phyloP scores from a whole-genome alignment of 2,113 vertebrate species.

The Brienomyrus longianalis region DNA sequence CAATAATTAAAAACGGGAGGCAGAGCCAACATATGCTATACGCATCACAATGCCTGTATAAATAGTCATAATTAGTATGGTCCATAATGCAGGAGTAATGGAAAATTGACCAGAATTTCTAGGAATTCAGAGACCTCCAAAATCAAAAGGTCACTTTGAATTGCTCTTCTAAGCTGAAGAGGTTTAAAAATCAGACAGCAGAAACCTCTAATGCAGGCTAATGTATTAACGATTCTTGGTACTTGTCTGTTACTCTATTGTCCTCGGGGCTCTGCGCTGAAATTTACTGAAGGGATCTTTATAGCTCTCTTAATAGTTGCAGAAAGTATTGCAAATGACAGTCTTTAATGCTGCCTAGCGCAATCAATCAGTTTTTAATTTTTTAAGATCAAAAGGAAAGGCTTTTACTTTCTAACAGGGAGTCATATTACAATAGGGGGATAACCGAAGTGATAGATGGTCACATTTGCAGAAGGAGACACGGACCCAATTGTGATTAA shows the following conservation, averaged over 20 bases:
- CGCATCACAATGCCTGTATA: background rate
- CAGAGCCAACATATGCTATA: background rate
- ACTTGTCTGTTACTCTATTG: slow-evolving; percentile 23
- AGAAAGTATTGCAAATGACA: slow-evolving; percentile 41
- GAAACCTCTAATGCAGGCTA: background rate
- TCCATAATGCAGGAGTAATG: background rate
- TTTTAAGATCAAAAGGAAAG: slow-evolving; percentile 36
- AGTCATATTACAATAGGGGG: slow-evolving; percentile 33
- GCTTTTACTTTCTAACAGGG: slow-evolving; percentile 34
- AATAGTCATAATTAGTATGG: background rate
- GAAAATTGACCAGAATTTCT: background rate
- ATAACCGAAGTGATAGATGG: slow-evolving; percentile 53
- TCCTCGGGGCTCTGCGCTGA: background rate
- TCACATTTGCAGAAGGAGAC: slow-evolving; percentile 47
- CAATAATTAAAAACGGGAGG: background rate
- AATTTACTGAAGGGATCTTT: slow-evolving; percentile 18
- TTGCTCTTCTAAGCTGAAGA: background rate
- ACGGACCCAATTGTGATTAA: slow-evolving; percentile 59
- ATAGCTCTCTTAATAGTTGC: slow-evolving; percentile 30
- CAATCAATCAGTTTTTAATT: slow-evolving; percentile 49
- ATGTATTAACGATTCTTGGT: slow-evolving; percentile 27
- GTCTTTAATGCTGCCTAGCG: slow-evolving; percentile 41
- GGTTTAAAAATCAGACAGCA: background rate
- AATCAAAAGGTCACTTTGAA: background rate
- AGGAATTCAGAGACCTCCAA: background rate